Evolutionary conservation across 2,797 vertebrate species (phyloP).

Genomic region (Xenopus petersii): DNA sequence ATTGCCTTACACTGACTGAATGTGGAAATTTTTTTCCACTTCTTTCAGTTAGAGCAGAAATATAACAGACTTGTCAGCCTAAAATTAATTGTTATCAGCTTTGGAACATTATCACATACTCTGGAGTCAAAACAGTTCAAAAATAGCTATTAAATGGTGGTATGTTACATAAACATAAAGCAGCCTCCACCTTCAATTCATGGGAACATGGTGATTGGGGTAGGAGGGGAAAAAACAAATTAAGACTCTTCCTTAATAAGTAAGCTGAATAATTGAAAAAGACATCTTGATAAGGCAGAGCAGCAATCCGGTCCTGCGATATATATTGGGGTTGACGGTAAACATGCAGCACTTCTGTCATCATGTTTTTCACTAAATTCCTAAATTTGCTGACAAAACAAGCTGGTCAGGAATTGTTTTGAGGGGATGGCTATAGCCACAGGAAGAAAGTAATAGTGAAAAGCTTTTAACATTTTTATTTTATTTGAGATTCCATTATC

Average conservation of each 20-base stretch:
- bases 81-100: constrained; percentile 67
- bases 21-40: constrained; percentile 45
- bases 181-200: constrained; percentile 24
- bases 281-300: constrained; percentile 52
- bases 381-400: constrained; percentile 13
- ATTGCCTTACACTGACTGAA: constrained; percentile 14
- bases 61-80: constrained; percentile 49
- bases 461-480: constrained; percentile 34
- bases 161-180: constrained; percentile 18
- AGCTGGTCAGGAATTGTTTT: constrained; percentile 2
- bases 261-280: constrained; percentile 55
- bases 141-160: constrained; percentile 27
- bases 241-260: constrained; percentile 53
- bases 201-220: constrained; percentile 40
- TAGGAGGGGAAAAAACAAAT: constrained; percentile 46
- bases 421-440: neutral
- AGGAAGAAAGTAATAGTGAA: constrained; percentile 22
- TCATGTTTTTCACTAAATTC: neutral
- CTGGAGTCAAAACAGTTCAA: constrained; percentile 38
- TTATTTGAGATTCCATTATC: constrained; percentile 60
- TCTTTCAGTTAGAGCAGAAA: constrained; percentile 48
- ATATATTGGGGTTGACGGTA: constrained; percentile 4
- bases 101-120: constrained; percentile 65
- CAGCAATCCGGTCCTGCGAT: constrained; percentile 9
- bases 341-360: constrained; percentile 28